Evolutionary conservation across 2,113 vertebrate genomes (phyloP).

Genomic region (Corythoichthys haematopterus): DNA sequence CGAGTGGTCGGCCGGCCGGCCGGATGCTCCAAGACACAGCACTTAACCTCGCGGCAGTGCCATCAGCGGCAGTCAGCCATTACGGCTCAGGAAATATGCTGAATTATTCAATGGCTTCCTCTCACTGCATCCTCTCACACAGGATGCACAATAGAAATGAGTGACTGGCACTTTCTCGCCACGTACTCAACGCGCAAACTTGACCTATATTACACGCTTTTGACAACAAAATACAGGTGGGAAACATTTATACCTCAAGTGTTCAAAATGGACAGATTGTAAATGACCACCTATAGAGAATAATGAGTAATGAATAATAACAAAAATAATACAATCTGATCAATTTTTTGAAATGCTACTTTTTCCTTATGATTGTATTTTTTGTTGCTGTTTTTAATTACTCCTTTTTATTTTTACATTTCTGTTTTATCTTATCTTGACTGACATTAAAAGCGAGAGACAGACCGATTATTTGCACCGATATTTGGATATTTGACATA

Average conservation of each 20-base stretch:
- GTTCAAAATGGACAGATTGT: neutral
- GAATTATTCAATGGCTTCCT: slow-evolving; percentile 69
- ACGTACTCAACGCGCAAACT: neutral
- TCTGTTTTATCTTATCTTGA: too few relatives aligned
- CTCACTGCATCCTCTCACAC: slow-evolving; percentile 35
- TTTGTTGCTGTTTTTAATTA: too few relatives aligned
- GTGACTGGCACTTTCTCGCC: slow-evolving; percentile 7
- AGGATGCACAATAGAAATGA: slow-evolving; percentile 53
- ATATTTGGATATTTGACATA: too few relatives aligned
- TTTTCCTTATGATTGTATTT: too few relatives aligned
- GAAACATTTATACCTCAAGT: neutral
- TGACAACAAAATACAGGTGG: neutral
- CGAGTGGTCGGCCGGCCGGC: neutral
- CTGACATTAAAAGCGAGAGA: too few relatives aligned
- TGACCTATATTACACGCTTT: neutral
- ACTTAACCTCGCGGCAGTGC: slow-evolving; percentile 55
- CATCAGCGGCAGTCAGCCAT: slow-evolving; percentile 44
- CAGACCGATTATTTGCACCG: too few relatives aligned
- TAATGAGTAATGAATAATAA: too few relatives aligned
- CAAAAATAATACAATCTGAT: too few relatives aligned
- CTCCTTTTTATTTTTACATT: too few relatives aligned
- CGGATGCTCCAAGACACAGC: slow-evolving; percentile 21
- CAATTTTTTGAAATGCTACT: too few relatives aligned
- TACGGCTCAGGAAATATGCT: slow-evolving; percentile 67
- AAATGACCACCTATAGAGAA: too few relatives aligned